A percentile compares a stretch with the other conserved stretches of the same genome.
Conservation (phyloP, 2,113 vertebrate species). For the Silurus asotus region DNA sequence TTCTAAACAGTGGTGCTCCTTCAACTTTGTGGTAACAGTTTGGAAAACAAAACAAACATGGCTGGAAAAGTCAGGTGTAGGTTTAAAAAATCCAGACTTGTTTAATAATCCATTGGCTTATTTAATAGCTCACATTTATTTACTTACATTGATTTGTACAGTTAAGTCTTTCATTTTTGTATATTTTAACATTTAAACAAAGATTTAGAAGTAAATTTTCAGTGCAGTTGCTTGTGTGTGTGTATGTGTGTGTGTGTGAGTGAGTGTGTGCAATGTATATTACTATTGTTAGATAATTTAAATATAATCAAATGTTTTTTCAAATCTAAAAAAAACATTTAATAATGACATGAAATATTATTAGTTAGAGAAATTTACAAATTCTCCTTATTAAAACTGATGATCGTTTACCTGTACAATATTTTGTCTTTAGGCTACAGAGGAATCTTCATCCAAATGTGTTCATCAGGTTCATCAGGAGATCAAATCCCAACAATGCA, state of each 20-base stretch:
- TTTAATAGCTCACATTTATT: not conserved
- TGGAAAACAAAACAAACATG: too few relatives aligned
- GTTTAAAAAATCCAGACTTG: too few relatives aligned
- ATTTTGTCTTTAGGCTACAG: not conserved
- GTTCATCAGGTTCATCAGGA: not conserved
- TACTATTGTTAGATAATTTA: not conserved
- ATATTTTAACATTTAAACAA: too few relatives aligned
- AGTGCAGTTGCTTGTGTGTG: not conserved
- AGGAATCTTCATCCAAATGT: not conserved
- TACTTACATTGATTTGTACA: not conserved
- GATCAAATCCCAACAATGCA: not conserved
- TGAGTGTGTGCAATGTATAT: not conserved
- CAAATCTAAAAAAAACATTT: not conserved
- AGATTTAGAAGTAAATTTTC: not conserved
- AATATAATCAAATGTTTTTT: not conserved
- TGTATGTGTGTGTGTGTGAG: too few relatives aligned
- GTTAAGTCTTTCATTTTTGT: too few relatives aligned
- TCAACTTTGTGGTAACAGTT: too few relatives aligned
- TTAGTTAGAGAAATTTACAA: not conserved
- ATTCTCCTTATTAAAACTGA: not conserved
- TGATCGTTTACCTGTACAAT: not conserved
- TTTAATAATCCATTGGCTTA: not conserved
- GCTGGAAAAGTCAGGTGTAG: too few relatives aligned
- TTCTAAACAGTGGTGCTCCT: too few relatives aligned
- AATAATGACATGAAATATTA: not conserved